A percentile compares a stretch with the other conserved stretches of the same genome.
Evolutionary conservation across 2,113 vertebrate species (phyloP).

Genomic region (Tamias sibiricus): DNA sequence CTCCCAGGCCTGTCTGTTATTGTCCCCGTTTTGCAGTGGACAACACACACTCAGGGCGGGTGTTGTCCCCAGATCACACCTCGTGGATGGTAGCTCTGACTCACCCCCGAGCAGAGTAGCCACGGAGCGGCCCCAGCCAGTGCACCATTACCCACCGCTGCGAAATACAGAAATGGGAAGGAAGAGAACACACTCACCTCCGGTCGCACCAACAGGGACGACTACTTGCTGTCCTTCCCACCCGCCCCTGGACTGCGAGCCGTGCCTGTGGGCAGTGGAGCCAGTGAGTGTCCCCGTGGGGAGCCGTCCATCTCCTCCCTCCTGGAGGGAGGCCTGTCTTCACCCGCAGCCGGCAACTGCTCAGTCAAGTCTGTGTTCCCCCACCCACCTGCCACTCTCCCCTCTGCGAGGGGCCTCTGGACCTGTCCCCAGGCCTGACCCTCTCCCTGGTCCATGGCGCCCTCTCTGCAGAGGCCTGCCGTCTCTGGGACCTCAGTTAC

Average conservation of each 20-base stretch:
- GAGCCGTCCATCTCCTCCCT: background rate
- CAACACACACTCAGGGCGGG: background rate
- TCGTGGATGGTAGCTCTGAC: background rate
- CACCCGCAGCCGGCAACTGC: no score
- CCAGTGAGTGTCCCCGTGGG: background rate
- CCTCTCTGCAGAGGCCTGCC: background rate
- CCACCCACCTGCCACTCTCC: fast-evolving
- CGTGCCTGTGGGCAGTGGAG: background rate
- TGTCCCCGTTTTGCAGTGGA: background rate
- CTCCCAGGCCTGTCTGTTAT: background rate
- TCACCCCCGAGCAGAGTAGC: background rate
- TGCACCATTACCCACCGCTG: background rate
- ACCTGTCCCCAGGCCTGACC: background rate
- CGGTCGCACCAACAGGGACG: background rate
- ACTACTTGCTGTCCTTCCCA: background rate
- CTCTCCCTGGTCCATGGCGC: background rate
- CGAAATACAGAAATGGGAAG: background rate
- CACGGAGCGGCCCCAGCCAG: background rate
- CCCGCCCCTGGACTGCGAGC: background rate
- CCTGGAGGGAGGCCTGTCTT: background rate
- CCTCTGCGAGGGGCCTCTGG: background rate
- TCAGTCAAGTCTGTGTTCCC: background rate
- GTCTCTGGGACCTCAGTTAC: background rate
- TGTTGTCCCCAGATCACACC: background rate
- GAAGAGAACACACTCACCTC: background rate